Evolutionary conservation across 2,113 vertebrate species (phyloP).

Genomic region (Carassius gibelio): DNA sequence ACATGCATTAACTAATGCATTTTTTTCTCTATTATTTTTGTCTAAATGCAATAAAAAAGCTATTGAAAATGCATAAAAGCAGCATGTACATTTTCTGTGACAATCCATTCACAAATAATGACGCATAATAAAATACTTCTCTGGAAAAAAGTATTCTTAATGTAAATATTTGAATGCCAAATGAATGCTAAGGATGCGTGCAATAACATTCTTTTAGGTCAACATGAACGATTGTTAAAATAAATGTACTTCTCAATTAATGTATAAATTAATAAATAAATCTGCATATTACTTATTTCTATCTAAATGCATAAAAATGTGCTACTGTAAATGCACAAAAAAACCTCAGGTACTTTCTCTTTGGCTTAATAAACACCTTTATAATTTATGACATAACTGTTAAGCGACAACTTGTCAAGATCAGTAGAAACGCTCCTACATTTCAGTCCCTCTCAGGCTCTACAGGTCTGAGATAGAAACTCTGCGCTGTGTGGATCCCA

Average conservation of each 20-base stretch:
- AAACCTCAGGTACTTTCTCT: neutral
- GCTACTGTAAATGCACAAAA: neutral
- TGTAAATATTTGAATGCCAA: too few species aligned
- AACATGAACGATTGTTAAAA: neutral
- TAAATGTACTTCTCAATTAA: neutral
- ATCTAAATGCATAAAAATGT: neutral
- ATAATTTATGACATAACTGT: neutral
- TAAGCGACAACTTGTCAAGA: neutral
- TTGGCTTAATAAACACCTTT: neutral
- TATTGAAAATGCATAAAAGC: too few species aligned
- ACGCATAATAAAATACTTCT: neutral
- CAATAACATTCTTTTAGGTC: neutral
- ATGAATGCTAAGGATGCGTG: too few species aligned
- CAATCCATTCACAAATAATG: neutral
- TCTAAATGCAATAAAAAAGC: too few species aligned
- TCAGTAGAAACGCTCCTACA: slow-evolving; percentile 6
- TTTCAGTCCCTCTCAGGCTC: slow-evolving; percentile 19
- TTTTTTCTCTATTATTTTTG: too few species aligned
- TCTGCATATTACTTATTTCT: neutral
- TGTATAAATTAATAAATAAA: neutral
- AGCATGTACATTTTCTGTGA: too few species aligned
- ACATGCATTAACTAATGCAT: too few species aligned
- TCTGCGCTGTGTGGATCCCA: slow-evolving; percentile 73
- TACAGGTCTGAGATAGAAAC: slow-evolving; percentile 54
- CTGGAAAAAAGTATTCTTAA: too few species aligned